These are phyloP conservation scores for Cyclophora albipunctata DNA, from an alignment of 2,888 invertebrate species.

Conservation along the genomic window DNA sequence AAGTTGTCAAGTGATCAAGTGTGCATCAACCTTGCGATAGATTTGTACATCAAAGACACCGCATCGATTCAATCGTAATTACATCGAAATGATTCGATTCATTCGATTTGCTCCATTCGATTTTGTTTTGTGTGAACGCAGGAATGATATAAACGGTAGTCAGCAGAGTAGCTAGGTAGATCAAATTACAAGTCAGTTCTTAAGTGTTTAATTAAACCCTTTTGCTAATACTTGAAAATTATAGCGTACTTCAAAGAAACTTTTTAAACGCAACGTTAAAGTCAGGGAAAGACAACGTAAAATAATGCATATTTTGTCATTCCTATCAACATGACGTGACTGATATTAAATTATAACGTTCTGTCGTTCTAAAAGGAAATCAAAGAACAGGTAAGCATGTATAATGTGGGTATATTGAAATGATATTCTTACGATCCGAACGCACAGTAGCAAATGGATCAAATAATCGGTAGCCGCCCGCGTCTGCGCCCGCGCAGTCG, in stretches of 20 bases:
- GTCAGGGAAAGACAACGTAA: too few species aligned
- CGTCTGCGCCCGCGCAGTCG: conserved; percentile 17
- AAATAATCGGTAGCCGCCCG: conserved; percentile 7
- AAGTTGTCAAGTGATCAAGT: conserved; percentile 6
- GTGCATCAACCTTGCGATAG: conserved; percentile 18
- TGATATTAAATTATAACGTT: too few species aligned
- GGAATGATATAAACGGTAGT: conserved; percentile 4
- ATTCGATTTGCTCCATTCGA: conserved; percentile 12
- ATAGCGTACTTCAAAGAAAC: too few species aligned
- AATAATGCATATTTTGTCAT: too few species aligned
- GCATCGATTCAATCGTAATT: conserved; percentile 37
- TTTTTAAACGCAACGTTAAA: too few species aligned
- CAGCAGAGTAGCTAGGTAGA: not conserved
- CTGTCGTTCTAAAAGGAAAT: too few species aligned
- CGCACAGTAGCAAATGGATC: conserved; percentile 2
- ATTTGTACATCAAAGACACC: conserved; percentile 45
- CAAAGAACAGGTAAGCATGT: too few species aligned
- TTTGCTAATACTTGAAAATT: too few species aligned
- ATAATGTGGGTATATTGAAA: conserved; percentile 16
- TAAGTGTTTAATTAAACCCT: too few species aligned
- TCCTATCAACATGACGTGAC: too few species aligned
- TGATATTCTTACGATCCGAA: conserved; percentile 21
- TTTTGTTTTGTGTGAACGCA: too few species aligned
- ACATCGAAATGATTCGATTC: conserved; percentile 32
- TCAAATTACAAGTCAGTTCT: too few species aligned